Evolutionary conservation across 2,797 vertebrate species (phyloP), one percentile per base, ranked within the genome.

Genomic region (Sternotherus odoratus): DNA sequence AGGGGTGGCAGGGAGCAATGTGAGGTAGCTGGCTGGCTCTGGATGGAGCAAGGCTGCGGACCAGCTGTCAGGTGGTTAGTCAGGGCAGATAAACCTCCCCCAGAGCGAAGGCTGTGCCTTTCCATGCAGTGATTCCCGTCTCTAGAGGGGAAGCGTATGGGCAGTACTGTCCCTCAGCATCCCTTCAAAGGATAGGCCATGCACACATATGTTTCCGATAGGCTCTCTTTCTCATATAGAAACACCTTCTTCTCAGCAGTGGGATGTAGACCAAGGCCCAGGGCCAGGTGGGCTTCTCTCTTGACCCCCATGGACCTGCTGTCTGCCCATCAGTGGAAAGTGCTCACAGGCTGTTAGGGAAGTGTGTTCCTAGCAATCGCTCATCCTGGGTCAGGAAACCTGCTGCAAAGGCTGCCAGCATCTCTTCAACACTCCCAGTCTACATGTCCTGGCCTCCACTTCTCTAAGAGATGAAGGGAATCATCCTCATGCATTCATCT

Each of bases 181-280:
- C 13, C 48, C 2, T 36, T 19, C 26, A 57, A 74, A 54, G 8
- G 17, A 23, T 66, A 36, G 82, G 16, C 75, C 48, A 50, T 51
- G n/a, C 33, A 11, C 6, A 6, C 24, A 1, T 0, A 1, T 23
- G 16, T 77, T 72, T 50, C 83, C 43, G 57, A 11, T 39, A 86
- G 92, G 56, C 77, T 84, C 49, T 1, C 43, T 23, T 46, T 5
- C 53, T 75, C 92, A 79, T 10, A 8, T 72, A 28, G 21, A 81
- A 46, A 24, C 53, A 66, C 50, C 16, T 24, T 82, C 46, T 88
- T 57, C 23, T 66, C 39, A 50, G 33, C 10, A 28, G 66, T 57
- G 60, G 60, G 19, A 6, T 0, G 0, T 19, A 84, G 21, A 69
- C 49, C 28, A 60, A 0, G 39, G 69, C 90, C 60, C n/a, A 82